phyloP scores from a whole-genome alignment of 2,797 vertebrate species.

The Alauda arvensis region DNA sequence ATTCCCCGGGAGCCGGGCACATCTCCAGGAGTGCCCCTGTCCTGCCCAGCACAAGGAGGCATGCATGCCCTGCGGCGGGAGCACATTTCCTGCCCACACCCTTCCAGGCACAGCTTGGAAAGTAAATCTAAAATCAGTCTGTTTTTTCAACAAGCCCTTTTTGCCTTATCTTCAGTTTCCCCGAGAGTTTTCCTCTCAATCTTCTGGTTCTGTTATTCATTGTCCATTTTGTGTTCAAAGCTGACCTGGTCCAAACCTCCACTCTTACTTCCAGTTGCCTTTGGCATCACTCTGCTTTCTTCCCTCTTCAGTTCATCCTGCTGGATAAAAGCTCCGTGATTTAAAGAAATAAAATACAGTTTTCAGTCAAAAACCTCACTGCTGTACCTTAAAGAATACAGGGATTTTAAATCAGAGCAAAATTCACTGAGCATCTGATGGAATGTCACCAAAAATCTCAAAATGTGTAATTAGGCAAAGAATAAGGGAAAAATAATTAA shows the following conservation, averaged over 20 bases:
- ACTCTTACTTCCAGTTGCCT: background rate
- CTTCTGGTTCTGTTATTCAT: background rate
- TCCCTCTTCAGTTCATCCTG: background rate
- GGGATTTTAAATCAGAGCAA: background rate
- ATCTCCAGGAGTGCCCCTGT: background rate
- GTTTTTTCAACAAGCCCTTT: background rate
- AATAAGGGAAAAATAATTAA: fast-evolving
- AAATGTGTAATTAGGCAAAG: background rate
- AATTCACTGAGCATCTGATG: background rate
- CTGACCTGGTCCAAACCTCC: background rate
- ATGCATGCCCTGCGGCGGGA: background rate
- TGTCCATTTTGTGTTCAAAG: background rate
- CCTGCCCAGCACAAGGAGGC: background rate
- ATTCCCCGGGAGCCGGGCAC: background rate
- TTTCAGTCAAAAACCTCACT: fast-evolving
- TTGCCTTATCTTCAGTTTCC: background rate
- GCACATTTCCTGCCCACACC: background rate
- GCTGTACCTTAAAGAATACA: fast-evolving
- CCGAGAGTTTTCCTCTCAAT: background rate
- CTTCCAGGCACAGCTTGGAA: background rate
- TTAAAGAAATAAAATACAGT: background rate
- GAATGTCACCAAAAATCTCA: background rate
- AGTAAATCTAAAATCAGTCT: background rate
- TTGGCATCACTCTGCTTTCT: background rate
- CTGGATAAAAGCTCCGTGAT: background rate